Evolutionary conservation across 2,113 vertebrate species (phyloP).

Genomic region (Osmerus eperlanus): DNA sequence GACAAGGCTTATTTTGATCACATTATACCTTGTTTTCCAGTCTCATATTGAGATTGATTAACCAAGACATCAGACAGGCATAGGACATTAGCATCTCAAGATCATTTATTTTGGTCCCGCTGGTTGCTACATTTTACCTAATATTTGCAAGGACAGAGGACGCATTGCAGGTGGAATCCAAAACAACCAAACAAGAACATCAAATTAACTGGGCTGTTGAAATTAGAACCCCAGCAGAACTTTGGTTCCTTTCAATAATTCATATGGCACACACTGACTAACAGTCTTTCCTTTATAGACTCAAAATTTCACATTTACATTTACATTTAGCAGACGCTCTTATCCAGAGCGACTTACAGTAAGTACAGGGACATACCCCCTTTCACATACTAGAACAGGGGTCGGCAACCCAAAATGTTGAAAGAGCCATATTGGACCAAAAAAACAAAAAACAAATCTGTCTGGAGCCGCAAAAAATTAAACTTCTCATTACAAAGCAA

Average conservation of each 20-base stretch:
- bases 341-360: too few relatives aligned
- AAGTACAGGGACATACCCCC: too few relatives aligned
- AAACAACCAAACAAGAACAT: conserved; percentile 57
- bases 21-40: conserved; percentile 43
- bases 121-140: conserved; percentile 22
- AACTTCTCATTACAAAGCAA: too few relatives aligned
- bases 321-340: too few relatives aligned
- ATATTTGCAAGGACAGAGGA: conserved; percentile 37
- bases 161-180: conserved; percentile 64
- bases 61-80: conserved; percentile 53
- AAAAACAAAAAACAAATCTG: too few relatives aligned
- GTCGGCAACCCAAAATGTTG: too few relatives aligned
- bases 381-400: too few relatives aligned
- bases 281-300: conserved; percentile 50
- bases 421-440: too few relatives aligned
- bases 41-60: conserved; percentile 60
- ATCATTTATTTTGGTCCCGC: conserved; percentile 53
- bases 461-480: too few relatives aligned
- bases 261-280: conserved; percentile 45
- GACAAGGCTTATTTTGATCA: conserved; percentile 50
- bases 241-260: conserved; percentile 61
- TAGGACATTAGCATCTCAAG: conserved; percentile 53
- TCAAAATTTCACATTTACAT: conserved; percentile 59
- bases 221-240: conserved; percentile 53
- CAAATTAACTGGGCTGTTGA: conserved; percentile 55